These are phyloP conservation scores for Pecten maximus DNA, from an alignment of 2,888 invertebrate genomes.

Conservation along the genomic window DNA sequence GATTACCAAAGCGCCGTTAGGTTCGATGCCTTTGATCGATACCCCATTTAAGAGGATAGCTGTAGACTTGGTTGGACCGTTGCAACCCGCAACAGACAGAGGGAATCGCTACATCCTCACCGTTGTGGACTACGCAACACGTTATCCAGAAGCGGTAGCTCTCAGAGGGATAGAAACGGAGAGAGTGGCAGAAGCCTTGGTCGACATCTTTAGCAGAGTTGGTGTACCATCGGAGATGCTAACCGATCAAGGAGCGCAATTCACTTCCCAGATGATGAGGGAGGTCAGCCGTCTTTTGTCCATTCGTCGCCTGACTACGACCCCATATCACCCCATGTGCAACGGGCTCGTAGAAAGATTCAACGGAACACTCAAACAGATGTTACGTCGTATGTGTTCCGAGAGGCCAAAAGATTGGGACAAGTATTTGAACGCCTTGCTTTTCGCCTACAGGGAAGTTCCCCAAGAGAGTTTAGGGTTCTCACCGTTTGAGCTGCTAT, in stretches of 20 bases:
- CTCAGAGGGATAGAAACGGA: constrained; percentile 58
- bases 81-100: constrained; percentile 52
- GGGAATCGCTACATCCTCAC: constrained; percentile 61
- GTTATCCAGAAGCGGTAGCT: constrained; percentile 63
- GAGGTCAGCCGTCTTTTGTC: too few relatives aligned
- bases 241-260: constrained; percentile 59
- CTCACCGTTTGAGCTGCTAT: too few relatives aligned
- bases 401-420: too few relatives aligned
- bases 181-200: constrained; percentile 60
- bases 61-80: constrained; percentile 59
- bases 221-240: constrained; percentile 59
- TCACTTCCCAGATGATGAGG: too few relatives aligned
- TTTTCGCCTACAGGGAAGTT: too few relatives aligned
- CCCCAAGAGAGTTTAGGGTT: too few relatives aligned
- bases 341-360: too few relatives aligned
- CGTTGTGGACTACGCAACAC: constrained; percentile 59
- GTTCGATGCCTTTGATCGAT: background rate
- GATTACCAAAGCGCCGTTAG: background rate
- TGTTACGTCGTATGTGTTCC: too few relatives aligned
- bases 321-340: too few relatives aligned
- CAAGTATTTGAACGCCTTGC: too few relatives aligned
- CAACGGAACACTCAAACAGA: too few relatives aligned
- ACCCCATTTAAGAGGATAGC: constrained; percentile 40
- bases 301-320: too few relatives aligned
- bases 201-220: constrained; percentile 54